phyloP scores from a whole-genome alignment of 2,888 invertebrate genomes.

The Papilio demoleus region DNA sequence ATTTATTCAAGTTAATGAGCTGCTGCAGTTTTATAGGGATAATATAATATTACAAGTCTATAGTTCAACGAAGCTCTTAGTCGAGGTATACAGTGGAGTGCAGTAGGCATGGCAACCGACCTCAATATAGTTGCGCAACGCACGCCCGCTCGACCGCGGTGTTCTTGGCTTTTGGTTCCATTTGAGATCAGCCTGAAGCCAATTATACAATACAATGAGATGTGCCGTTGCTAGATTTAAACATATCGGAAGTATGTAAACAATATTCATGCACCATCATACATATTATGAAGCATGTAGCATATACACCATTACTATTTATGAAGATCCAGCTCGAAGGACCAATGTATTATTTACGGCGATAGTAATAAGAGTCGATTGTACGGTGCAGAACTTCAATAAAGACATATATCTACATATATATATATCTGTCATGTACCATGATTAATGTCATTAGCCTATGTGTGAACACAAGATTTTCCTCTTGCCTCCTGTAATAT shows the following conservation, averaged over 20 bases:
- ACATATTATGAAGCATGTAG: not conserved
- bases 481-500: too few relatives aligned
- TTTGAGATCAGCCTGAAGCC: constrained; percentile 9
- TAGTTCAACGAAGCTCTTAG: constrained; percentile 30
- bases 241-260: not conserved
- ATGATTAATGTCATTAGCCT: not conserved
- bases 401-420: not conserved
- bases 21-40: not conserved
- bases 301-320: not conserved
- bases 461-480: not conserved
- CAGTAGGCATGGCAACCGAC: constrained; percentile 50
- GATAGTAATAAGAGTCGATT: not conserved
- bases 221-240: not conserved
- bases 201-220: not conserved
- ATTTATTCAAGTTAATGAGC: not conserved
- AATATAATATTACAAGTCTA: not conserved
- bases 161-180: constrained; percentile 42
- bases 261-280: not conserved
- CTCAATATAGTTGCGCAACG: constrained; percentile 48
- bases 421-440: not conserved
- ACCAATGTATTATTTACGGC: not conserved
- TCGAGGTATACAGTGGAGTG: constrained; percentile 41
- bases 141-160: constrained; percentile 48
- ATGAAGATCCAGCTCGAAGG: not conserved
- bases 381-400: not conserved